These are phyloP conservation scores for Blomia tropicalis DNA, from an alignment of 2,888 invertebrate species.

Conservation along the genomic window DNA sequence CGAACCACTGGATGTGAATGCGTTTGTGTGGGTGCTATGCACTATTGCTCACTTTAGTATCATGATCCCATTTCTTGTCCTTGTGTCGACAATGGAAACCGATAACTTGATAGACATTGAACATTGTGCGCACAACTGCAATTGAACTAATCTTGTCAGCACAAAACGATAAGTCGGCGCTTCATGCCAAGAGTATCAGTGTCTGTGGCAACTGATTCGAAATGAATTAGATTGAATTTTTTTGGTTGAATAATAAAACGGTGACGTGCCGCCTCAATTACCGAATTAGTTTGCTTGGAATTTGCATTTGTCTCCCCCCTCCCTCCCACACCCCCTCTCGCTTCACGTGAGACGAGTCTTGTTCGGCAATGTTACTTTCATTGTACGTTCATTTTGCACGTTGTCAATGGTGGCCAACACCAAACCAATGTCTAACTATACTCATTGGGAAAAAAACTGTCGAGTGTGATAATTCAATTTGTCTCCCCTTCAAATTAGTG, in stretches of 20 bases:
- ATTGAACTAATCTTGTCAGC: neutral
- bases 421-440: too few relatives aligned
- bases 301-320: neutral
- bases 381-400: too few relatives aligned
- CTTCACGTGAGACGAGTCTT: too few relatives aligned
- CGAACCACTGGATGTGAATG: too few relatives aligned
- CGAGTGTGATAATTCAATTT: constrained; percentile 15
- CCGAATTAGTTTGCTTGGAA: constrained; percentile 1
- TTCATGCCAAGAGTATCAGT: neutral
- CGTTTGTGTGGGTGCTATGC: too few relatives aligned
- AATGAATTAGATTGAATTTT: too few relatives aligned
- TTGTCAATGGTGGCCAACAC: too few relatives aligned
- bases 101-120: neutral
- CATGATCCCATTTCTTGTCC: neutral
- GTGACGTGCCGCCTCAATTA: too few relatives aligned
- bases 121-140: neutral
- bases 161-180: constrained; percentile 7
- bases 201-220: constrained; percentile 1
- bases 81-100: neutral
- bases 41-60: neutral
- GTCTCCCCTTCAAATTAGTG: constrained; percentile 2
- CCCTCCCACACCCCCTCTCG: too few relatives aligned
- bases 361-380: too few relatives aligned
- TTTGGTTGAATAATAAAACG: too few relatives aligned
- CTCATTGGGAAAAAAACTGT: constrained; percentile 14